phyloP scores from a whole-genome alignment of 2,888 invertebrate genomes.

The Neocrepidodera transversa region DNA sequence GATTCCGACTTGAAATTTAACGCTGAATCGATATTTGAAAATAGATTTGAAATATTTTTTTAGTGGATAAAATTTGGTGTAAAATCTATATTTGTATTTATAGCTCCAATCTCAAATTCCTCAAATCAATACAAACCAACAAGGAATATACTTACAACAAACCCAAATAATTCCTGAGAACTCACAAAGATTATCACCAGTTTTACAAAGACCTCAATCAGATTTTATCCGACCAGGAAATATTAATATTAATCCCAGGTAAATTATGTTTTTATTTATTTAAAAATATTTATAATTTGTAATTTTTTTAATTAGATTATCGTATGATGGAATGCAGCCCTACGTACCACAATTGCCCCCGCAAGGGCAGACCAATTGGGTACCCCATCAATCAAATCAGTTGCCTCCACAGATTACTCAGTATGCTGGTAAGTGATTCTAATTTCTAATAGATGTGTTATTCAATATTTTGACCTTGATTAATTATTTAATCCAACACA shows the following conservation, averaged over 20 bases:
- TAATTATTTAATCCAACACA: not conserved
- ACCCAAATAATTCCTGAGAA: conserved; percentile 30
- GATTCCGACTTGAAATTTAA: too few relatives aligned
- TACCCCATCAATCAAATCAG: conserved; percentile 51
- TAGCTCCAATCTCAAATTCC: conserved; percentile 18
- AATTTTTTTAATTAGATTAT: conserved; percentile 20
- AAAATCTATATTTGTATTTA: not conserved
- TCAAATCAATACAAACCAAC: conserved; percentile 23
- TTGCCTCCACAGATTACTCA: conserved; percentile 51
- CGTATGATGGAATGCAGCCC: conserved; percentile 36
- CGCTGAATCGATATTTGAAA: too few relatives aligned
- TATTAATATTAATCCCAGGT: conserved; percentile 3
- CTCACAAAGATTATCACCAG: conserved; percentile 24
- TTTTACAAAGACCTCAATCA: conserved; percentile 30
- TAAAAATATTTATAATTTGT: not conserved
- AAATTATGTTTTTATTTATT: too few relatives aligned
- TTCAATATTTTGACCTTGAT: conserved; percentile 23
- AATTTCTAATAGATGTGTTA: conserved; percentile 15
- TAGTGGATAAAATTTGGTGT: too few relatives aligned
- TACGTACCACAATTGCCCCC: conserved; percentile 39
- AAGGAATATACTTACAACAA: conserved; percentile 18
- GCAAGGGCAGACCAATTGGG: conserved; percentile 47
- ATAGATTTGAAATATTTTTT: too few relatives aligned
- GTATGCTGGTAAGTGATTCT: conserved; percentile 49
- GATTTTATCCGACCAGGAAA: conserved; percentile 49